Base-by-base conservation (phyloP, 1,140 invertebrate genomes). In the Euwallacea fornicatus region DNA sequence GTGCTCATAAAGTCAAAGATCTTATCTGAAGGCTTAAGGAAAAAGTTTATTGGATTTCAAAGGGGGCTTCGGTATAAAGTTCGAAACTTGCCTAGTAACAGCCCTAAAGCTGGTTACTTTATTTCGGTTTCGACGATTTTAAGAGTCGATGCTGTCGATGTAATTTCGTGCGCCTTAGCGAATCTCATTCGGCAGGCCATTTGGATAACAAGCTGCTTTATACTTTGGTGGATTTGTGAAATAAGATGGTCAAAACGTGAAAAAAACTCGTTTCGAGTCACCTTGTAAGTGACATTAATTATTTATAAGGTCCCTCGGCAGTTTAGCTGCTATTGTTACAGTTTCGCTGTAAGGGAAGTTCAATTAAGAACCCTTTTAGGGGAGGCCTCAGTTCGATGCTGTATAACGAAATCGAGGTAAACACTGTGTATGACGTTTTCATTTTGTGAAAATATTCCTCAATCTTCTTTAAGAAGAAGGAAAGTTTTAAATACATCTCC, bases 161-260 rank as follows among this genome's bases (percentile, higher is more conserved):
- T 64, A 50, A 64, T 64, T 64, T 50, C 62, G 21, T 9, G 62
- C 43, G 46, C 62, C 62, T 53, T 53, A 64, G 44, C 15, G 46
- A 64, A 53, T 64, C 62, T 64, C 46, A 50, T 64, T 64, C 46
- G 44, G 33, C n/a, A 64, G 62, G 42, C 62, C 50, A 64, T 53
- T 64, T 64, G 62, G 62, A 64, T 64, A 64, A 64, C 62, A 64
- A 64, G 62, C 11, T 64, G 11, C 41, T 64, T 64, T 64, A 53
- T 64, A 64, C 62, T 64, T 64, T 64, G 46, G n/a, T 43, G 46
- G 15, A 50, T 64, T 50, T 64, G n/a, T 11, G 13, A 64, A 64
- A 64, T 50, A 50, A 50, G 46, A 64, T 61, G 46, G 55, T 9
- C 21, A 44, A 7, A 53, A 64, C 47, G 59, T 41, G 13, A 21